Percentiles rank a stretch among this genome's conserved stretches.
phyloP scores from a whole-genome alignment of 2,113 vertebrate genomes.

The Ptyas mucosa region DNA sequence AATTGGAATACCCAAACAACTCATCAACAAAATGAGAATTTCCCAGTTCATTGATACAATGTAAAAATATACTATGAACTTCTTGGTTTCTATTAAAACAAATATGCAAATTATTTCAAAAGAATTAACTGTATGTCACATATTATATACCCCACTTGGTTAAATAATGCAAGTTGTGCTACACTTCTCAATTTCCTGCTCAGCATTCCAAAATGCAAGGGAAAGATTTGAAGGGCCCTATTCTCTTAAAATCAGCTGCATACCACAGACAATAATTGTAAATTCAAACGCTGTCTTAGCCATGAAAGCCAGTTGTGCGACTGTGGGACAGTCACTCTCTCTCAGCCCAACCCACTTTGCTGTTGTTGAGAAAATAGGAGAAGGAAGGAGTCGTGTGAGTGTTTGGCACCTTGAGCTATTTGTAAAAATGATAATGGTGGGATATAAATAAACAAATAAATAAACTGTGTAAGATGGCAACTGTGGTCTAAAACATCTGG shows the following conservation, averaged over 20 bases:
- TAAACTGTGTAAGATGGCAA: not conserved
- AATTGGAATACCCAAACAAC: not conserved
- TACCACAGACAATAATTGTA: not conserved
- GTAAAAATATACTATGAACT: not conserved
- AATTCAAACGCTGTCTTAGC: not conserved
- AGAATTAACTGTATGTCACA: not conserved
- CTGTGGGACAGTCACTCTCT: not conserved
- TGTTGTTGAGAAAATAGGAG: not conserved
- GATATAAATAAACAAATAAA: too few relatives aligned
- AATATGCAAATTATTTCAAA: not conserved
- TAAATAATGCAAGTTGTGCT: not conserved
- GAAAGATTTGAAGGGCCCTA: not conserved
- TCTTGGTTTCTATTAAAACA: slow-evolving; percentile 8
- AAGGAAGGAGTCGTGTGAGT: not conserved
- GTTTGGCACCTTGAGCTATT: not conserved
- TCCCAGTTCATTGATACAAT: not conserved
- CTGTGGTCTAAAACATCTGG: not conserved
- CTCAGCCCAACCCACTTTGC: not conserved
- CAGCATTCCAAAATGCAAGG: not conserved
- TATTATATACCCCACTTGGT: not conserved
- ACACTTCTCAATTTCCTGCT: not conserved
- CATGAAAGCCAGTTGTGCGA: not conserved
- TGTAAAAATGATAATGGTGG: not conserved
- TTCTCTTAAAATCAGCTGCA: not conserved
- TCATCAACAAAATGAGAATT: not conserved